Percentiles rank a stretch among this genome's conserved stretches.
Evolutionary conservation across 2,797 vertebrate genomes (phyloP).

Genomic region (Gephyroberyx darwinii): DNA sequence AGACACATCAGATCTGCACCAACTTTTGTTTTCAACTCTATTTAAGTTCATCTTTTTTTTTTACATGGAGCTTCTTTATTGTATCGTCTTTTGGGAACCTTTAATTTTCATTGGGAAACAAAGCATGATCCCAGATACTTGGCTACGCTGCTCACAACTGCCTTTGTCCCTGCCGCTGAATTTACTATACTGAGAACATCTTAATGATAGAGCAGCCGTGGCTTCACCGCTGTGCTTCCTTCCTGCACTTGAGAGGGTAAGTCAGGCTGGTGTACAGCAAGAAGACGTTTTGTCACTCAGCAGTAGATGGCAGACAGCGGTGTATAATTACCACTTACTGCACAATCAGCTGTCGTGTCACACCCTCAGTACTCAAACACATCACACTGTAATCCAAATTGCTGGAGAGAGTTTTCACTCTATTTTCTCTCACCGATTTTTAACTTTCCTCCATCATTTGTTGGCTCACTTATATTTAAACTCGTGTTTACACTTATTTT

Average conservation of each 20-base stretch:
- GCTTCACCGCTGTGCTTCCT: slow-evolving; percentile 40
- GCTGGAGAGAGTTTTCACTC: slow-evolving; percentile 24
- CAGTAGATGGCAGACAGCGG: slow-evolving; percentile 64
- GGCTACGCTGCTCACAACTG: slow-evolving; percentile 26
- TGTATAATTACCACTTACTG: slow-evolving; percentile 76
- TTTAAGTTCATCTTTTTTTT: slow-evolving; percentile 33
- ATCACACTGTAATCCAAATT: slow-evolving; percentile 53
- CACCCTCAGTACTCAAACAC: slow-evolving; percentile 53
- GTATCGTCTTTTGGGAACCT: slow-evolving; percentile 15
- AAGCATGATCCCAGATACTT: slow-evolving; percentile 37
- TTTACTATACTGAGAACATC: slow-evolving; percentile 41
- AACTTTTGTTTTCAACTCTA: slow-evolving; percentile 4
- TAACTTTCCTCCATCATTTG: slow-evolving; percentile 25
- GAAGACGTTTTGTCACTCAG: slow-evolving; percentile 70
- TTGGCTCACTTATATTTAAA: slow-evolving; percentile 25
- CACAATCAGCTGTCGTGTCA: slow-evolving; percentile 75
- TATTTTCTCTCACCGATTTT: slow-evolving; percentile 30
- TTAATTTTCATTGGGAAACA: slow-evolving; percentile 58
- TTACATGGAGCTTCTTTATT: slow-evolving; percentile 16
- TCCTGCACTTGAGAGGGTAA: slow-evolving; percentile 47
- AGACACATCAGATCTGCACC: slow-evolving; percentile 1
- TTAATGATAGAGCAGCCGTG: slow-evolving; percentile 55
- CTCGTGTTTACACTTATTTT: slow-evolving; percentile 52
- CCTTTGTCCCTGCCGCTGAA: slow-evolving; percentile 43
- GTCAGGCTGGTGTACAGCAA: slow-evolving; percentile 62